Base-by-base conservation (phyloP, 1,140 invertebrate genomes). In the Fopius arisanus region DNA sequence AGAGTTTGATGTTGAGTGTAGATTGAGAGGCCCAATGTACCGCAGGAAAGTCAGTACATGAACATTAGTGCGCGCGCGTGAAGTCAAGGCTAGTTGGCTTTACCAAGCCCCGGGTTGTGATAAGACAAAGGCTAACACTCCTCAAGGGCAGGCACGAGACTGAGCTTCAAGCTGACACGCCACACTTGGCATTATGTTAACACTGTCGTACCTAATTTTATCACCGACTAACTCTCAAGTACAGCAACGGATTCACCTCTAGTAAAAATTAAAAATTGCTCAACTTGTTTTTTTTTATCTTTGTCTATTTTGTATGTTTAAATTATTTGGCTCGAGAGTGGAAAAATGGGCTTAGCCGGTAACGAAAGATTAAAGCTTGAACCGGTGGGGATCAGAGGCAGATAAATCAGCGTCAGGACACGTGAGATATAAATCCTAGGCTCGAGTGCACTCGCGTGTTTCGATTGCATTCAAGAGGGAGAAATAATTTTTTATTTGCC, bases 61-160 rank as follows among this genome's bases (percentile, higher is more conserved):
- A 76, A 71, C 70, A 76, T 65, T 65, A 29, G 12, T 65, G 62
- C 71, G 75, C 75, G 73, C 73, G 73, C 72, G 72, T 76, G 78
- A 81, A 87, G 85, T 86, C 84, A 87, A 87, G 85, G 86, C 81
- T 86, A 84, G 79, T 77, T 79, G 80, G 75, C 43, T 63, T 76
- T 65, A 31, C 72, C 43, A 77, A 81, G 78, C 67, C 75, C 67
- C 81, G 72, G 33, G 29, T 65, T 79, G 77, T 85, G 84, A 86
- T 86, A 86, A 86, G 83, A 85, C 85, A 86, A 86, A 86, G 84
- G 80, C 84, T 84, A 82, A 81, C 81, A 82, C 74, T 81, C 80
- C 78, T 83, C 82, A 83, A 83, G 82, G 82, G 82, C 79, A 81
- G 41, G 67, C 74, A 79, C 79, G 69, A 75, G 69, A 69, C 72